Evolutionary conservation across 2,113 vertebrate species (phyloP).

Genomic region (Eolophus roseicapilla): DNA sequence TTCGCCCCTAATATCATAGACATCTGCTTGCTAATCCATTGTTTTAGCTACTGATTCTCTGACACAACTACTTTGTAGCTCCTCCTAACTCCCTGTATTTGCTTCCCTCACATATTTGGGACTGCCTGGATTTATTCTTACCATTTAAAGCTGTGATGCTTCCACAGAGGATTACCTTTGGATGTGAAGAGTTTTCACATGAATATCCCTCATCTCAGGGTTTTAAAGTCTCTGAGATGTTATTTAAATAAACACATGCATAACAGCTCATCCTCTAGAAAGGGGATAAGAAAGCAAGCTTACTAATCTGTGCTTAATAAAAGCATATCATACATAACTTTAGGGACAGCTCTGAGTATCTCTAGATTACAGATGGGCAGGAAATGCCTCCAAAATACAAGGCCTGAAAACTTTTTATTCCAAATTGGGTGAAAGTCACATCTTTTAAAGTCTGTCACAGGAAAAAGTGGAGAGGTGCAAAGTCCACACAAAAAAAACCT

Average conservation of each 20-base stretch:
- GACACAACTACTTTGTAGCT: background rate
- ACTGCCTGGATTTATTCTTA: background rate
- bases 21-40: background rate
- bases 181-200: background rate
- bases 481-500: background rate
- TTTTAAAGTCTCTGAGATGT: slow-evolving; percentile 6
- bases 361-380: background rate
- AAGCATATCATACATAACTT: background rate
- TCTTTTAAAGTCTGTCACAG: background rate
- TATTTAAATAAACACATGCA: slow-evolving; percentile 10
- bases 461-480: background rate
- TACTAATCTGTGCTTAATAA: background rate
- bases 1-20: background rate
- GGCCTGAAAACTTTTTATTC: background rate
- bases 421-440: background rate
- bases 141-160: background rate
- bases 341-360: background rate
- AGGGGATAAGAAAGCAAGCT: background rate
- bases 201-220: background rate
- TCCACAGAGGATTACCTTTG: background rate
- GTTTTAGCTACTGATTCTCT: background rate
- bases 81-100: background rate
- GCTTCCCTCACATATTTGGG: background rate
- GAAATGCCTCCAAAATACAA: background rate
- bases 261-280: background rate